These are phyloP conservation scores for Amblyteles armatorius DNA, from an alignment of 2,888 invertebrate genomes.

Conservation along the genomic window DNA sequence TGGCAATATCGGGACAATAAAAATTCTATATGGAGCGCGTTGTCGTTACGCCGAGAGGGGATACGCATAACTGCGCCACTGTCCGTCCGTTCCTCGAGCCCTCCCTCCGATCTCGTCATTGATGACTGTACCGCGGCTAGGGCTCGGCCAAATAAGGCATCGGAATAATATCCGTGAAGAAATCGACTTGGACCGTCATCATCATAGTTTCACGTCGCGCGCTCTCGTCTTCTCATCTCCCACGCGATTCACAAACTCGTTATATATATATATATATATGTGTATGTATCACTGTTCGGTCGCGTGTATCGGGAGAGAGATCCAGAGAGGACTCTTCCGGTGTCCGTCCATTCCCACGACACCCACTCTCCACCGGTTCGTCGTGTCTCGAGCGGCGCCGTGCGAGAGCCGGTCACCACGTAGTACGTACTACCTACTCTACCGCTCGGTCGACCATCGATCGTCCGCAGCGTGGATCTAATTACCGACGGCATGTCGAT, in stretches of 20 bases:
- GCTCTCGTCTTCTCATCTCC: conserved; percentile 26
- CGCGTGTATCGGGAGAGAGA: conserved; percentile 34
- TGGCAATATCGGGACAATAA: conserved; percentile 21
- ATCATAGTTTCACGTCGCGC: not conserved
- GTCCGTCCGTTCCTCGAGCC: not conserved
- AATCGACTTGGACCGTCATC: conserved; percentile 31
- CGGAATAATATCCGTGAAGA: conserved; percentile 35
- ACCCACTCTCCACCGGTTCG: conserved; percentile 49
- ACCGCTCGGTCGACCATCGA: conserved; percentile 50
- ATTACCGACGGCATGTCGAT: conserved; percentile 61
- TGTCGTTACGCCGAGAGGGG: not conserved
- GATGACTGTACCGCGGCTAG: conserved; percentile 30
- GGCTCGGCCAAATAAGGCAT: conserved; percentile 29
- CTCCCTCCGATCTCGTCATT: conserved; percentile 14
- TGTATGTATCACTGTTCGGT: not conserved
- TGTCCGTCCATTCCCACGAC: conserved; percentile 59
- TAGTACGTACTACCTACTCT: conserved; percentile 16
- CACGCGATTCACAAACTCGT: conserved; percentile 16
- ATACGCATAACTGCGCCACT: conserved; percentile 44
- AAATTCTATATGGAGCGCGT: conserved; percentile 27
- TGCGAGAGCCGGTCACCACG: conserved; percentile 36
- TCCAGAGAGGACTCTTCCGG: conserved; percentile 55
- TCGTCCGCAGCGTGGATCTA: conserved; percentile 64
- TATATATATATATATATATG: too few relatives aligned
- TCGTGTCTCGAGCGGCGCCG: conserved; percentile 42